Base-by-base conservation (phyloP, 2,888 invertebrate species). In the Labia minor region DNA sequence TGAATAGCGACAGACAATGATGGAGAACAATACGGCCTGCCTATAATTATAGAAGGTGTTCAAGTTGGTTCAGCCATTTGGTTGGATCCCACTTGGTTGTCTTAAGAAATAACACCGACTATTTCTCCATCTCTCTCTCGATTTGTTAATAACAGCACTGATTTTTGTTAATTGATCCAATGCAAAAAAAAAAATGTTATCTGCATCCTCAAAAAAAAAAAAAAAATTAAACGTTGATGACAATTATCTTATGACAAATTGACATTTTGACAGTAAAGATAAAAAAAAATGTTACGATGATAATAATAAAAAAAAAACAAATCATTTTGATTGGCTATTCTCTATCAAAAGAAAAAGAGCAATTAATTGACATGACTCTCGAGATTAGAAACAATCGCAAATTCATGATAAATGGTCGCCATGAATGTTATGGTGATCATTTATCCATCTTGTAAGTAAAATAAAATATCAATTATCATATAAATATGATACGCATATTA, bases 231-330 rank as follows among this genome's bases (percentile, higher is more conserved):
- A n/a, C 49, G 2, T 49, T 16, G 49, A 49, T 49, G 49, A 49
- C 49, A 49, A n/a, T 49, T 49, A 49, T 49, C 49, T 16, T 49
- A 49, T 49, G 49, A 49, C 49, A 49, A 49, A 49, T 49, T 49
- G 49, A 49, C 49, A 49, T 49, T 49, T 49, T 49, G 49, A 49
- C 49, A 49, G 49, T 4, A 49, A 8, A 49, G 49, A 49, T 49
- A 49, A 49, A 49, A 10, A 49, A 49, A 49, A 49, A 49, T 8
- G 49, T 49, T 26, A 6, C 4, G 2, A 4, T 49, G 49, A 49
- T 49, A 49, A 49, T 8, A 49, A 49, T 8, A 49, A 10, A 26
- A 26, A 6, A 26, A 26, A 6, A 26, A 26, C 8, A n/a, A 49
- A n/a, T 49, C 4, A 16, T 14, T 49, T 49, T 49, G 49, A 49